Base-by-base conservation (phyloP, 2,888 invertebrate genomes). In the Pachliopta kotzebuea region DNA sequence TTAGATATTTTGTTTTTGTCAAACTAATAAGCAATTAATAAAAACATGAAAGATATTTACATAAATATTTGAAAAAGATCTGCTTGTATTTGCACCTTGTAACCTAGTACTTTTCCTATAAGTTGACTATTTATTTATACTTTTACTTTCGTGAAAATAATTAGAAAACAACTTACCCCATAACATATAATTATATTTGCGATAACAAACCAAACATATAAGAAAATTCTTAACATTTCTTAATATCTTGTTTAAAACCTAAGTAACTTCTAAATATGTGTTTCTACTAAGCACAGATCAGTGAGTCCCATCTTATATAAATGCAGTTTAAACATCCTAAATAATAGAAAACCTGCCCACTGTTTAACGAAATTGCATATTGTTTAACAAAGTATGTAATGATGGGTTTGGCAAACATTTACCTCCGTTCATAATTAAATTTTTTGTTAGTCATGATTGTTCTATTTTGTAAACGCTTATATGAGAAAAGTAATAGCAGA, bases 291-390 rank as follows among this genome's bases (percentile, higher is more conserved):
- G 18, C 52, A 14, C 11, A 11, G 37, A 37, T 0, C 37, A 14
- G 37, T 14, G 14, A 26, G 8, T 55, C n/a, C n/a, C 20, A 20
- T 2, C 1, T 17, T 52, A 21, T 52, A 31, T 60, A 52, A 31
- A 60, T 60, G 21, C 9, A 26, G 53, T 0, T 53, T 42, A n/a
- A 42, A 54, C 20, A 23, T 2, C 37, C 37, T 23, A 45, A 29
- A 59, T 59, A 58, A 57, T 50, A n/a, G 21, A 18, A 52, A 56
- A 29, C 31, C 63, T 49, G 37, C 56, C 52, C 20, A 62, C 63
- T 65, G 62, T 62, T 68, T 66, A 62, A 37, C 37, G n/a, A 55
- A 64, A 60, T 24, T 37, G 23, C 24, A 20, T 17, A 31, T 56
- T 53, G 37, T 37, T 37, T 14, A 37, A 37, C 56, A 57, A 58